Conservation (phyloP, 2,888 invertebrate species). For the Timema podura region DNA sequence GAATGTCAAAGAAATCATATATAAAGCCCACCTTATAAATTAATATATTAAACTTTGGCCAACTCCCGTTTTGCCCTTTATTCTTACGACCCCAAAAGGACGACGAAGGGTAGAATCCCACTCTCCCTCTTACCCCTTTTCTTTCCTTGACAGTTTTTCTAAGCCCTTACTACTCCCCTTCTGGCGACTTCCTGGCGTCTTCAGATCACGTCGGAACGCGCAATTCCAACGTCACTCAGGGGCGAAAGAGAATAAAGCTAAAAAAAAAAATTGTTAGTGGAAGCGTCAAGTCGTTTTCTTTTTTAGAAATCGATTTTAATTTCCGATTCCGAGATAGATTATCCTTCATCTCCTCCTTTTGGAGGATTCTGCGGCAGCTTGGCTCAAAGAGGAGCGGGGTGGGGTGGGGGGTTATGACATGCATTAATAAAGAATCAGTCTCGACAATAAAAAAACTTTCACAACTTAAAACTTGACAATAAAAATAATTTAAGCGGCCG, state of each 20-base stretch:
- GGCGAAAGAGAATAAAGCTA: slow-evolving; percentile 1
- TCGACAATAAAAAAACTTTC: too few species aligned
- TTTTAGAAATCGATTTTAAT: slow-evolving; percentile 32
- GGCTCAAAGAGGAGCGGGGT: too few species aligned
- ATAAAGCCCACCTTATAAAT: too few species aligned
- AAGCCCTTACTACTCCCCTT: slow-evolving; percentile 15
- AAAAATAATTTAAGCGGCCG: too few species aligned
- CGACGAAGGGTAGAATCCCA: too few species aligned
- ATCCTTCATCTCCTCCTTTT: slow-evolving; percentile 28
- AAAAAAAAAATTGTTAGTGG: slow-evolving; percentile 2
- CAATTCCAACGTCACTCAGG: slow-evolving; percentile 23
- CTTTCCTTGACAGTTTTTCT: slow-evolving; percentile 16
- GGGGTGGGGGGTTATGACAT: too few species aligned
- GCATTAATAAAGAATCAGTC: too few species aligned
- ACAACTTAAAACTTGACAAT: too few species aligned
- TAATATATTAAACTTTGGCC: too few species aligned
- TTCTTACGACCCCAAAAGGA: slow-evolving; percentile 12
- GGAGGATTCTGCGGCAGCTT: too few species aligned
- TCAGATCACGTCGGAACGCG: slow-evolving; percentile 8
- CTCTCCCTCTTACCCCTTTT: slow-evolving; percentile 5
- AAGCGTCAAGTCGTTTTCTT: slow-evolving; percentile 27
- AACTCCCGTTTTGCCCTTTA: slow-evolving; percentile 1
- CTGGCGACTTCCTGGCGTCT: slow-evolving; percentile 30
- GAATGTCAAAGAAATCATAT: too few species aligned
- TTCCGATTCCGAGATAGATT: slow-evolving; percentile 33